A percentile compares a stretch with the other conserved stretches of the same genome.
Conservation (phyloP, 2,888 invertebrate species). For the Spatulosminthurus flaviceps region DNA sequence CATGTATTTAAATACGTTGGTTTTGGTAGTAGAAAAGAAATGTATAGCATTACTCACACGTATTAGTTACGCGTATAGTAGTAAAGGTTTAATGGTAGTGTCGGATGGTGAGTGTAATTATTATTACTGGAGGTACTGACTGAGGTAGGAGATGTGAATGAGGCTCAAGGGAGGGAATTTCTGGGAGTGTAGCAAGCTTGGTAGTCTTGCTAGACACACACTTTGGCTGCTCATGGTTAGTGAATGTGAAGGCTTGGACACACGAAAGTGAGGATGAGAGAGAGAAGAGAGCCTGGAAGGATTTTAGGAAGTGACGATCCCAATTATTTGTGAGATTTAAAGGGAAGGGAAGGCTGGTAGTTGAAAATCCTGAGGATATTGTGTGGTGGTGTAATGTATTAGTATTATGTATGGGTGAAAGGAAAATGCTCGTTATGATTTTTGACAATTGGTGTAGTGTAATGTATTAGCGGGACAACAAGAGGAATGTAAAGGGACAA, state of each 20-base stretch:
- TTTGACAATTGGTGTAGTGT: constrained; percentile 18
- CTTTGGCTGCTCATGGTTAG: not conserved
- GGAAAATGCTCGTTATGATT: not conserved
- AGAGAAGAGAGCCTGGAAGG: too few species aligned
- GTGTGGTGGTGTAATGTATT: not conserved
- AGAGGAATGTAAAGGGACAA: not conserved
- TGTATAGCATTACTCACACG: too few species aligned
- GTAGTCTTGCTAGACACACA: not conserved
- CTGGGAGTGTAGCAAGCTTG: not conserved
- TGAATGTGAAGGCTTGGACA: constrained; percentile 1
- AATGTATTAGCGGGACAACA: not conserved
- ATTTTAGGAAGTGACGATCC: constrained; percentile 5
- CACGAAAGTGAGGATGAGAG: not conserved
- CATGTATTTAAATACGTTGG: too few species aligned
- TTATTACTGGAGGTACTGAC: too few species aligned
- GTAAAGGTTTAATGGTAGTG: not conserved
- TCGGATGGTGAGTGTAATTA: too few species aligned
- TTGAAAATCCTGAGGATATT: not conserved
- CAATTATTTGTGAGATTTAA: not conserved
- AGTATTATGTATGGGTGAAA: not conserved
- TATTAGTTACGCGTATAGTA: constrained; percentile 21
- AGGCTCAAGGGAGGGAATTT: constrained; percentile 3
- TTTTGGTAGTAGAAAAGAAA: too few species aligned
- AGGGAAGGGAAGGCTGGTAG: too few species aligned
- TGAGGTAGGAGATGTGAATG: too few species aligned